Conservation (phyloP, 2,797 vertebrate genomes). For the Danionella dracula region DNA sequence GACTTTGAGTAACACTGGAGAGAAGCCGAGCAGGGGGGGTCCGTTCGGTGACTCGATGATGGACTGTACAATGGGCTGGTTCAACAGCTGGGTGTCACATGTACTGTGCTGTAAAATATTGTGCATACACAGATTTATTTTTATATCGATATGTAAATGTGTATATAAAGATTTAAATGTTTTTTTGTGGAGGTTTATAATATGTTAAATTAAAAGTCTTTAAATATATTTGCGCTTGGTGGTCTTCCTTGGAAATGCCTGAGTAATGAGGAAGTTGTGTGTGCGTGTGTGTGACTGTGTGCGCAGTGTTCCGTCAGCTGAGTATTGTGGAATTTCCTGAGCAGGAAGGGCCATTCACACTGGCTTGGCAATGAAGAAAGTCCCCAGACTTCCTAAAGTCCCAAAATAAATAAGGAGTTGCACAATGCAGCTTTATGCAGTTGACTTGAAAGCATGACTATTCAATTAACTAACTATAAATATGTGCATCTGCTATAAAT, state of each 20-base stretch:
- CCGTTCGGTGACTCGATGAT: neutral
- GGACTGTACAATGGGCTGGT: neutral
- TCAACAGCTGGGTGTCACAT: slow-evolving; percentile 49
- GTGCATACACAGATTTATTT: slow-evolving; percentile 78
- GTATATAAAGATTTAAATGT: slow-evolving; percentile 61
- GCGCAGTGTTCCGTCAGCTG: slow-evolving; percentile 39
- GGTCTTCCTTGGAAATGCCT: neutral
- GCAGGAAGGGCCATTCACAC: slow-evolving; percentile 39
- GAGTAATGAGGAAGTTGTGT: neutral
- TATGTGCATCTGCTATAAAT: too few relatives aligned
- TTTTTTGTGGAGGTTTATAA: slow-evolving; percentile 52
- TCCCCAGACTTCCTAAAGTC: slow-evolving; percentile 48
- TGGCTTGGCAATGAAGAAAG: slow-evolving; percentile 56
- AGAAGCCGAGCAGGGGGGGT: neutral
- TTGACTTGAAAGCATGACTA: neutral
- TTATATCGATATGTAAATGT: slow-evolving; percentile 67
- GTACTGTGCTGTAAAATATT: slow-evolving; percentile 73
- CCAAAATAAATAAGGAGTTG: slow-evolving; percentile 12
- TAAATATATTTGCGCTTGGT: slow-evolving; percentile 21
- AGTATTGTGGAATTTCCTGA: slow-evolving; percentile 60
- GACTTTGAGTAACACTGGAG: slow-evolving; percentile 32
- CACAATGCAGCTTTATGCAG: neutral
- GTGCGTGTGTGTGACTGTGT: neutral
- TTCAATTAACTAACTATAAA: too few relatives aligned
- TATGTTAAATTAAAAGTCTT: slow-evolving; percentile 65